phyloP scores from a whole-genome alignment of 2,113 vertebrate genomes.

The Acinonyx jubatus region DNA sequence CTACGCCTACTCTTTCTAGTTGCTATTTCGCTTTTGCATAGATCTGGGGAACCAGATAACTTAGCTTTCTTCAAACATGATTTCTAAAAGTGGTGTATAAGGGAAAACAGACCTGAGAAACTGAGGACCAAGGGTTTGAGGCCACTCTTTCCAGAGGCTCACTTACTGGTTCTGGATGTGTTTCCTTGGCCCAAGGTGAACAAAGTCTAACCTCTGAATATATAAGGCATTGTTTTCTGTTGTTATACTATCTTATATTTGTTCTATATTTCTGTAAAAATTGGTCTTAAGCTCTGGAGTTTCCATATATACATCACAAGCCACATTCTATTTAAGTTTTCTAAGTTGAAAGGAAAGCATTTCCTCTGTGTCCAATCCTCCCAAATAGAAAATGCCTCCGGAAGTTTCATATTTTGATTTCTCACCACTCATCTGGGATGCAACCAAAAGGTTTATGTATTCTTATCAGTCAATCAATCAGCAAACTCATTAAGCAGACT shows the following conservation, averaged over 20 bases:
- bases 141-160: neutral
- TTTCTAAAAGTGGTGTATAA: neutral
- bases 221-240: neutral
- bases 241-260: neutral
- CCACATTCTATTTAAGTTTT: neutral
- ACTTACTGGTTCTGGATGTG: neutral
- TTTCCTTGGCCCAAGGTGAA: neutral
- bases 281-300: neutral
- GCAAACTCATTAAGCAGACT: neutral
- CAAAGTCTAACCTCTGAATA: neutral
- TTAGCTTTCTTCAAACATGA: neutral
- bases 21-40: neutral
- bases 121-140: neutral
- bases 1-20: neutral
- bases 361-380: neutral
- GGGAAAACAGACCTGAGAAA: neutral
- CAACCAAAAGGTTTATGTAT: neutral
- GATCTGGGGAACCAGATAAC: neutral
- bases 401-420: neutral
- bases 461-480: neutral
- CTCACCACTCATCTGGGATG: neutral
- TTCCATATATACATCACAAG: neutral
- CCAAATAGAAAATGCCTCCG: neutral
- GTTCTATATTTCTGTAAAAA: slow-evolving; percentile 4
- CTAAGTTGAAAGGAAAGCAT: neutral